Evolutionary conservation across 1,140 invertebrate genomes (phyloP).

Genomic region (Saccostrea echinata): DNA sequence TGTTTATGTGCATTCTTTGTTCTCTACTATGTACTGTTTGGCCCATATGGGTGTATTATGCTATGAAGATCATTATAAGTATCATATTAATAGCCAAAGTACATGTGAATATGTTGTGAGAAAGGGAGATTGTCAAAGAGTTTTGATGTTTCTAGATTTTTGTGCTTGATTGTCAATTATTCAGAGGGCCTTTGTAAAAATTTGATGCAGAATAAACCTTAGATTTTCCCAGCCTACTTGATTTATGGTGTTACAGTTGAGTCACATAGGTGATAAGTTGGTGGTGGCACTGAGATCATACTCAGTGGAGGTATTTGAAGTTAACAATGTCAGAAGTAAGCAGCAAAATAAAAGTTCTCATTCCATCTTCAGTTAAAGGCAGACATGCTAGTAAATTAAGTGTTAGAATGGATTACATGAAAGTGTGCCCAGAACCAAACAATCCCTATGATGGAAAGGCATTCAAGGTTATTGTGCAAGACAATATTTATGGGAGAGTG

Average conservation of each 20-base stretch:
- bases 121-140: not conserved
- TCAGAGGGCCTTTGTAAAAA: not conserved
- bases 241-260: not conserved
- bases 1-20: too few relatives aligned
- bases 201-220: not conserved
- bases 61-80: too few relatives aligned
- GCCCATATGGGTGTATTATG: not conserved
- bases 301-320: not conserved
- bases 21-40: too few relatives aligned
- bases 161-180: not conserved
- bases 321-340: not conserved
- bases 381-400: constrained; percentile 40
- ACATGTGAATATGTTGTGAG: not conserved
- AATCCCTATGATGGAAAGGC: not conserved
- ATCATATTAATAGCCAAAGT: not conserved
- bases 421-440: constrained; percentile 17
- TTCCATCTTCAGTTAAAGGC: constrained; percentile 4
- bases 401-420: constrained; percentile 18
- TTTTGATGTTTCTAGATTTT: not conserved
- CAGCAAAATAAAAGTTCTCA: not conserved
- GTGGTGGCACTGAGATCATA: not conserved
- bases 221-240: not conserved
- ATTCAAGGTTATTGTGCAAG: not conserved
- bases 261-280: not conserved
- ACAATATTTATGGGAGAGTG: not conserved